Evolutionary conservation across 2,113 vertebrate genomes (phyloP).

Genomic region (Phalacrocorax pelagicus): DNA sequence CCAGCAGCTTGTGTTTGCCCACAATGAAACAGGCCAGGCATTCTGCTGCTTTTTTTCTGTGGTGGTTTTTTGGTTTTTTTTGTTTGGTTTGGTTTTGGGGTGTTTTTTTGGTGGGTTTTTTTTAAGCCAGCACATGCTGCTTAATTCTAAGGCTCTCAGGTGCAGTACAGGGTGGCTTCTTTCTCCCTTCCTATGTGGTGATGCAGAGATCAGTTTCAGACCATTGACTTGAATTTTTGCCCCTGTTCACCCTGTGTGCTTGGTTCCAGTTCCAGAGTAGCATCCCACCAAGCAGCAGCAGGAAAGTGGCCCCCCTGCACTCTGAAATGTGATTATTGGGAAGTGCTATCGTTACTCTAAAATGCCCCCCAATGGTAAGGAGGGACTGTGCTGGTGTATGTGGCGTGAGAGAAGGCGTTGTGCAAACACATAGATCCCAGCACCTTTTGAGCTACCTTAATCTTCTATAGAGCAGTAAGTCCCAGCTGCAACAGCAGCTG

Average conservation of each 20-base stretch:
- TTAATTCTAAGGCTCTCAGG: not conserved
- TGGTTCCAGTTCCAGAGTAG: not conserved
- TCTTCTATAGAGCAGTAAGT: not conserved
- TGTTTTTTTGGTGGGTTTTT: not conserved
- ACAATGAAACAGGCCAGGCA: not conserved
- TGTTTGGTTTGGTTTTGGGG: not conserved
- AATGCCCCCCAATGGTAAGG: not conserved
- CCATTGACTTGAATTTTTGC: not conserved
- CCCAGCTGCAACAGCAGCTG: not conserved
- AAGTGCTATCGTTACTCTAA: not conserved
- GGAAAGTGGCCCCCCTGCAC: not conserved
- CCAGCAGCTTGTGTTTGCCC: slow-evolving; percentile 27
- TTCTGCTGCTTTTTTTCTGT: slow-evolving; percentile 5
- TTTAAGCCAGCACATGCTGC: not conserved
- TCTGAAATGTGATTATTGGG: not conserved
- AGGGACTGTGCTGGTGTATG: not conserved
- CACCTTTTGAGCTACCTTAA: not conserved
- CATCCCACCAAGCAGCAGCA: not conserved
- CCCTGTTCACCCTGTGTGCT: not conserved
- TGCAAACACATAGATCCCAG: not conserved
- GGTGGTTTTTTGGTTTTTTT: not conserved
- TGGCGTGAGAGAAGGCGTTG: not conserved
- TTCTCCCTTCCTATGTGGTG: not conserved
- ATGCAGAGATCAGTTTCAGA: not conserved
- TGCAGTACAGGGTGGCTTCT: not conserved